Percentiles rank a stretch among this genome's conserved stretches.
Conservation (phyloP, 2,797 vertebrate species). For the Gastrophryne carolinensis region DNA sequence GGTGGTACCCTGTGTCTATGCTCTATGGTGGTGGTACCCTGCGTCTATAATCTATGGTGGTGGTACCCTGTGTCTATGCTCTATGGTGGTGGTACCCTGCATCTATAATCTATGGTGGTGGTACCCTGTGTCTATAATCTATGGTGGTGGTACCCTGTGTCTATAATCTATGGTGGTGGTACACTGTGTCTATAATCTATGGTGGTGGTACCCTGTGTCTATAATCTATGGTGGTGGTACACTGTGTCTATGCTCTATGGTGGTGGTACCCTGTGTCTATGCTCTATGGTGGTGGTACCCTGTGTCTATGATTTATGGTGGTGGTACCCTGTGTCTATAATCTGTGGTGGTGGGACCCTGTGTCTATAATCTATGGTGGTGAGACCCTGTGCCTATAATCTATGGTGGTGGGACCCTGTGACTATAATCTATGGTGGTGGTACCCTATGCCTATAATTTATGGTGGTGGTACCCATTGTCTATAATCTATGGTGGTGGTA, state of each 20-base stretch:
- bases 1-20: background rate
- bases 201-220: background rate
- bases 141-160: background rate
- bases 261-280: background rate
- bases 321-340: no score
- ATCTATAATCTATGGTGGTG: background rate
- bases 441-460: no score
- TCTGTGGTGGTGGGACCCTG: no score
- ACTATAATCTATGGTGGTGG: no score
- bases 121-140: background rate
- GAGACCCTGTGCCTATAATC: no score
- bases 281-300: background rate
- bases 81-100: background rate
- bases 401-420: no score
- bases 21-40: background rate
- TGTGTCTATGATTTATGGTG: background rate
- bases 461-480: no score
- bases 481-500: no score
- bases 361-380: no score
- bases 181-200: background rate
- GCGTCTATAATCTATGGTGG: background rate
- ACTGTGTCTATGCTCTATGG: background rate
- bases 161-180: background rate
- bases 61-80: no score
- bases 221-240: background rate